Base-by-base conservation (phyloP, 35 echinoderm and acorn worm genomes). In the Patiria miniata region DNA sequence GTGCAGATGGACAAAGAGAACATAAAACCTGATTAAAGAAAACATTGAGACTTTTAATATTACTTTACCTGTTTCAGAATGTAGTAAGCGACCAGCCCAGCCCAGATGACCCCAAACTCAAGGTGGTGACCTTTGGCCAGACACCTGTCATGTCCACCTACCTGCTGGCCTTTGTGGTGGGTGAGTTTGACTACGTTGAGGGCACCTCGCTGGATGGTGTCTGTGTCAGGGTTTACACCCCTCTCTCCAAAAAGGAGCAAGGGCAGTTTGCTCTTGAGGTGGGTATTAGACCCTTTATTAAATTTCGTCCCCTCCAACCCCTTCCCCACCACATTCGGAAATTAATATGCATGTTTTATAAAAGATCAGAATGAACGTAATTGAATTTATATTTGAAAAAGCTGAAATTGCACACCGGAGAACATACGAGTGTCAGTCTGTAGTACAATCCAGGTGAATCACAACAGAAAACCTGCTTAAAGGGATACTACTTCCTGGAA, bases 111-210 rank as follows among this genome's bases (percentile, higher is more conserved):
- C 65, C 59, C 0, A 65, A 81, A 39, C 77, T 99, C 34, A 94
- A 80, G 79, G 89, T 91, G 0, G 86, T 94, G 37, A 92, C 85
- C 69, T 99, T 89, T 92, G 96, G 61, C n/a, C 57, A 81, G 22
- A 94, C 96, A 54, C 96, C 96, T 1, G 86, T 99, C 77, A 99
- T 99, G 96, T 99, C 95, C 60, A 99, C 96, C 17, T 99, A 99
- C 80, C 92, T 99, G 1, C 47, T 99, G 21, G 96, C 96, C 5
- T 98, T 99, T 83, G 87, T 99, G 3, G 90, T 99, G 1, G 96
- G 96, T n/a, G 96, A 99, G 30, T 99, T 99, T 88, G 96, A 99
- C 52, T 94, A 91, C 84, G 96, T 99, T 8, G 96, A 99, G 52
- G 93, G 88, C 8, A 99, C 50, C 8, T 94, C 96, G 2, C 84